A percentile compares a stretch with the other conserved stretches of the same genome.
phyloP scores from a whole-genome alignment of 2,113 vertebrate species.

The Stigmatopora nigra region DNA sequence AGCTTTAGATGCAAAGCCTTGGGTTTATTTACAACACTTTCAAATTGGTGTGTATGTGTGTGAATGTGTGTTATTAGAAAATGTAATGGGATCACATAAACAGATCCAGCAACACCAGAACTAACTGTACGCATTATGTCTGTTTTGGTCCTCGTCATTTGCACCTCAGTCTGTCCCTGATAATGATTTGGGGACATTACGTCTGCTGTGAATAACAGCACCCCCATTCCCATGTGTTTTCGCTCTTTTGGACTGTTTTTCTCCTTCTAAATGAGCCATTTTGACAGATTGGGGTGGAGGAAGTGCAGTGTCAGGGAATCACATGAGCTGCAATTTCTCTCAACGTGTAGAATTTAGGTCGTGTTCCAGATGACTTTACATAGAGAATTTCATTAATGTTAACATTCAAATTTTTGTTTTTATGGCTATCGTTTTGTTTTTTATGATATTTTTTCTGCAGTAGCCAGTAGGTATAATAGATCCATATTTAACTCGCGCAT shows the following conservation, averaged over 20 bases:
- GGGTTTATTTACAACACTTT: background rate
- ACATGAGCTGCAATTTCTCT: conserved; percentile 38
- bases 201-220: conserved; percentile 57
- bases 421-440: no score
- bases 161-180: conserved; percentile 60
- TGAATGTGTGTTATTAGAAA: background rate
- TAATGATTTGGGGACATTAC: conserved; percentile 73
- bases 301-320: conserved; percentile 35
- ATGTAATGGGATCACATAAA: conserved; percentile 11
- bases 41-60: background rate
- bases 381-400: no score
- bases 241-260: conserved; percentile 39
- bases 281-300: conserved; percentile 49
- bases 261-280: conserved; percentile 42
- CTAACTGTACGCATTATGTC: background rate
- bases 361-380: conserved; percentile 7
- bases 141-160: conserved; percentile 31
- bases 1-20: background rate
- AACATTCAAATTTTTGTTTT: no score
- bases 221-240: conserved; percentile 52
- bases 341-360: conserved; percentile 33
- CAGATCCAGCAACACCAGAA: conserved; percentile 6
- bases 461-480: no score
- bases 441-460: no score
- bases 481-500: no score